Conservation (phyloP, 2,113 vertebrate genomes). For the Ictalurus furcatus region DNA sequence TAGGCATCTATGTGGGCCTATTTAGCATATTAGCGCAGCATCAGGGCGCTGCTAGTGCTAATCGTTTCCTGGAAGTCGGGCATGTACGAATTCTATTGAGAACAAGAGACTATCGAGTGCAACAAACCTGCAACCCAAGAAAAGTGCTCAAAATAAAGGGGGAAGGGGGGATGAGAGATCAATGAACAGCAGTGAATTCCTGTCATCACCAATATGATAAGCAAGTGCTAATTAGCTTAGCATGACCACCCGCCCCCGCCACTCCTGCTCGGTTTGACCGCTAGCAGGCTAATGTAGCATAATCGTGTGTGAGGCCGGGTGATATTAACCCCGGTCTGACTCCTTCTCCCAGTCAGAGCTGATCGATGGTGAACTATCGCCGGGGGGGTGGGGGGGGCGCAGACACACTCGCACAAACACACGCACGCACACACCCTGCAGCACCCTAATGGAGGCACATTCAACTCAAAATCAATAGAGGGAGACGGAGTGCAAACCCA, state of each 20-base stretch:
- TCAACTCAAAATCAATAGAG: conserved; percentile 63
- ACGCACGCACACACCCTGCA: conserved; percentile 71
- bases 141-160: neutral
- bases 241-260: conserved; percentile 70
- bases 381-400: conserved; percentile 85
- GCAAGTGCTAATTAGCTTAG: conserved; percentile 82
- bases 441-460: conserved; percentile 94
- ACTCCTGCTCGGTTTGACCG: conserved; percentile 75
- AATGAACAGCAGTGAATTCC: conserved; percentile 70
- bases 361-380: conserved; percentile 96
- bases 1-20: conserved; percentile 15
- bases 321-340: conserved; percentile 87
- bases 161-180: conserved; percentile 59
- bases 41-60: conserved; percentile 47
- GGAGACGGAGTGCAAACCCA: conserved; percentile 72
- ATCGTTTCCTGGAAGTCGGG: conserved; percentile 66
- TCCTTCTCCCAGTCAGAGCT: conserved; percentile 80
- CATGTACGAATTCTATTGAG: conserved; percentile 47
- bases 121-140: conserved; percentile 1
- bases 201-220: conserved; percentile 79
- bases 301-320: conserved; percentile 80
- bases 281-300: conserved; percentile 82
- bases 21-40: conserved; percentile 49
- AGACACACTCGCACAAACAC: conserved; percentile 70
- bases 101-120: conserved; percentile 50